Conservation (phyloP, 2,797 vertebrate species). For the Geotrypetes seraphini region DNA sequence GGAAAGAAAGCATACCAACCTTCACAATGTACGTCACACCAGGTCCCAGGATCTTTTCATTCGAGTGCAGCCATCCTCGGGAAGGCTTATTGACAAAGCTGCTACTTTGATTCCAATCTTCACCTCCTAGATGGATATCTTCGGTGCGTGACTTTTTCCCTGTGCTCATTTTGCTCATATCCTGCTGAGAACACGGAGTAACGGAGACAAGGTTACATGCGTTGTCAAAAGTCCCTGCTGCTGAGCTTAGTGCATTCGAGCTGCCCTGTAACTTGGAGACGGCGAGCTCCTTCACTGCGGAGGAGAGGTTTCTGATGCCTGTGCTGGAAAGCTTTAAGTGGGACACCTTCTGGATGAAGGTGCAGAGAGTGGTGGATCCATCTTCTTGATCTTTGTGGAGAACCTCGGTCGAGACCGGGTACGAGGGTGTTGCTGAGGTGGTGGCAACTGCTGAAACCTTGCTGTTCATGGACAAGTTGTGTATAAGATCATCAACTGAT, state of each 20-base stretch:
- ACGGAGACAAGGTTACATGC: constrained; percentile 68
- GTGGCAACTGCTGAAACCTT: constrained; percentile 80
- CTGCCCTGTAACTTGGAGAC: constrained; percentile 89
- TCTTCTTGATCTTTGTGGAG: constrained; percentile 79
- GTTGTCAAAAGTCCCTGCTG: constrained; percentile 63
- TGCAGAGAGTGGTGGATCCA: constrained; percentile 87
- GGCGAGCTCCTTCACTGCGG: constrained; percentile 90
- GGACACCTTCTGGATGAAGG: constrained; percentile 96
- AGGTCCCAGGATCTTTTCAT: constrained; percentile 90
- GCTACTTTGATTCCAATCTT: constrained; percentile 67
- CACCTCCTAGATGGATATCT: constrained; percentile 61
- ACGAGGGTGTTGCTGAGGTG: constrained; percentile 68
- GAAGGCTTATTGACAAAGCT: constrained; percentile 74
- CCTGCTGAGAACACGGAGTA: constrained; percentile 55
- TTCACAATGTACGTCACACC: constrained; percentile 94
- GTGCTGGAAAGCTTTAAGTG: constrained; percentile 92
- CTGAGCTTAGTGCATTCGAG: constrained; percentile 58
- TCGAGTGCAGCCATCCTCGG: constrained; percentile 80
- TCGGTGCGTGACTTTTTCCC: constrained; percentile 74
- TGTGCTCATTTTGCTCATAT: constrained; percentile 54
- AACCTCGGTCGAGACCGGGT: constrained; percentile 69
- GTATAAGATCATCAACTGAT: constrained; percentile 93
- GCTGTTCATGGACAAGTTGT: constrained; percentile 91
- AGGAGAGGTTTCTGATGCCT: constrained; percentile 83
- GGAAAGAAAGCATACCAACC: constrained; percentile 65